A percentile compares a stretch with the other conserved stretches of the same genome.
Evolutionary conservation across 2,888 invertebrate species (phyloP).

Genomic region (Microplitis deprimator): DNA sequence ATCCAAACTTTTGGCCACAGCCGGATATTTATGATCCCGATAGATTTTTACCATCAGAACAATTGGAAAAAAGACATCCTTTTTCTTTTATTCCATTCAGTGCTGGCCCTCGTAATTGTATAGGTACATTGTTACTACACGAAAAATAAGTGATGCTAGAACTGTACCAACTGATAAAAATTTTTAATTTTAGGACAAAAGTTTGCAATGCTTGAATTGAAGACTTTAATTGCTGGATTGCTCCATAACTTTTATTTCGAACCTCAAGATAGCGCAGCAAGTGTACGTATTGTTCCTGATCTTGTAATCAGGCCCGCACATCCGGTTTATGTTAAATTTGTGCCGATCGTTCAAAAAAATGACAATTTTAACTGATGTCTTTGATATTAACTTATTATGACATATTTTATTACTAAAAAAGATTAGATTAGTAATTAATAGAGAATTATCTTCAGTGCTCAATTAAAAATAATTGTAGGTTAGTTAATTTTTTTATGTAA

Average conservation of each 20-base stretch:
- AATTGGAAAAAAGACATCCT: conserved; percentile 71
- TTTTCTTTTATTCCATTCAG: conserved; percentile 79
- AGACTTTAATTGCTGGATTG: conserved; percentile 46
- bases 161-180: background rate
- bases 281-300: conserved; percentile 46
- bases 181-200: background rate
- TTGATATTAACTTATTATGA: too few relatives aligned
- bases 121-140: conserved; percentile 71
- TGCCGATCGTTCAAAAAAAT: conserved; percentile 30
- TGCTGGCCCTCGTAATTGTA: conserved; percentile 80
- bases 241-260: conserved; percentile 52
- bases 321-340: conserved; percentile 48
- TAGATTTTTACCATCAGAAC: conserved; percentile 76
- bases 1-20: conserved; percentile 75
- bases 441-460: too few relatives aligned
- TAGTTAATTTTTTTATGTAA: too few relatives aligned
- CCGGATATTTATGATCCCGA: conserved; percentile 79
- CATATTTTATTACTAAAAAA: too few relatives aligned
- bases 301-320: conserved; percentile 46
- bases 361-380: too few relatives aligned
- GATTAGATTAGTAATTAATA: too few relatives aligned
- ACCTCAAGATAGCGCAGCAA: conserved; percentile 42
- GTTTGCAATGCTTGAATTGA: conserved; percentile 26
- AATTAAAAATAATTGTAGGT: too few relatives aligned
- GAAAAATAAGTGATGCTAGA: background rate